These are phyloP conservation scores for Alectoris magna DNA, from an alignment of 2,797 vertebrate genomes.

Conservation along the genomic window DNA sequence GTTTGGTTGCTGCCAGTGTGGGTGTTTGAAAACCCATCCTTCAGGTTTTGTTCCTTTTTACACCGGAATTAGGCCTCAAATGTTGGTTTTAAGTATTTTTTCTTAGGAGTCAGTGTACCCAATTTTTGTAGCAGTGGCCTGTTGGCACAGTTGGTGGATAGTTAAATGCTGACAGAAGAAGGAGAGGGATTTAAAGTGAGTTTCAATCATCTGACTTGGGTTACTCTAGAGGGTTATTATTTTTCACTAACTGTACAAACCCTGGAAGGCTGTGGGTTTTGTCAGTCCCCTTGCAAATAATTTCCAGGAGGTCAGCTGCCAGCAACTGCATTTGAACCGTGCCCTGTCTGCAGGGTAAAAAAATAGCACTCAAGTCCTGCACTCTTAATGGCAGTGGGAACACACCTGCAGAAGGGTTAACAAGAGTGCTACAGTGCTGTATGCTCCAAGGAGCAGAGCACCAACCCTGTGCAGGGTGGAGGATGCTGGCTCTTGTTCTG, in stretches of 20 bases:
- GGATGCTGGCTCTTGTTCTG: background rate
- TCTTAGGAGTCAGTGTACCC: background rate
- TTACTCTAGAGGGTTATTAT: background rate
- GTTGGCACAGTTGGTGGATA: background rate
- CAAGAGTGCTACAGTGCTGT: fast-evolving
- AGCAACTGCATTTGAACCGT: fast-evolving
- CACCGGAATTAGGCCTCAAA: background rate
- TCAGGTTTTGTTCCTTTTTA: background rate
- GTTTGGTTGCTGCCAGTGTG: background rate
- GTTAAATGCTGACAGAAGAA: background rate
- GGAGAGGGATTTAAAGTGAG: background rate
- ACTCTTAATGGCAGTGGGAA: fast-evolving
- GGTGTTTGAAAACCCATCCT: constrained; percentile 9
- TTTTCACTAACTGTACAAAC: background rate
- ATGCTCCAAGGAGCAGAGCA: background rate
- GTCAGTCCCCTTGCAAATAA: background rate
- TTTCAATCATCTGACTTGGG: background rate
- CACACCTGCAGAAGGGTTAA: fast-evolving
- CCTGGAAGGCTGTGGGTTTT: background rate
- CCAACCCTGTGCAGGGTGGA: fast-evolving
- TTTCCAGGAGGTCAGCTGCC: background rate
- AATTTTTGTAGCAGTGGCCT: background rate
- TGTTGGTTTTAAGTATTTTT: constrained; percentile 2
- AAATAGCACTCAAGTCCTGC: background rate
- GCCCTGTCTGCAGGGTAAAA: background rate